These are phyloP conservation scores for Syngnathus floridae DNA, from an alignment of 2,113 vertebrate genomes.

Conservation along the genomic window DNA sequence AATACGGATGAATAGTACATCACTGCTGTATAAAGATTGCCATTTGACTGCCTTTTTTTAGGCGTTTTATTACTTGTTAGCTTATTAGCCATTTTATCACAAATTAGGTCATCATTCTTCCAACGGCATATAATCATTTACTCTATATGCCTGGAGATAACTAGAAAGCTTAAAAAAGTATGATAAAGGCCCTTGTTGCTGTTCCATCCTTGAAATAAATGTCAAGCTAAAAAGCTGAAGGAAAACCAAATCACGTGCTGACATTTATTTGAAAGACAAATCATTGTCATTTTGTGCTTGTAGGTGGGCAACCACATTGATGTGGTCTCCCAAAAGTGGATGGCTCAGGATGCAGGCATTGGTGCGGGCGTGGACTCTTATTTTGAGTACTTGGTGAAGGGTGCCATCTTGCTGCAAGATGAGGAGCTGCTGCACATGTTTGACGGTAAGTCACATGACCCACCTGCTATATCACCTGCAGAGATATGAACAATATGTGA, in stretches of 20 bases:
- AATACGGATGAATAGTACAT: too few relatives aligned
- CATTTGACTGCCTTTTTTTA: too few relatives aligned
- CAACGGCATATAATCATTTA: too few relatives aligned
- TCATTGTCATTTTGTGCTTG: neutral
- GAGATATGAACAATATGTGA: neutral
- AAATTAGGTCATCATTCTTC: too few relatives aligned
- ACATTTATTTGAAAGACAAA: neutral
- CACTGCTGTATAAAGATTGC: too few relatives aligned
- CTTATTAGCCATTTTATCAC: too few relatives aligned
- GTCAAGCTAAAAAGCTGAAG: neutral
- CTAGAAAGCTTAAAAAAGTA: too few relatives aligned
- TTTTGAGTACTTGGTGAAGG: slow-evolving; percentile 96
- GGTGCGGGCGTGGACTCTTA: slow-evolving; percentile 96
- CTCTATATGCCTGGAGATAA: too few relatives aligned
- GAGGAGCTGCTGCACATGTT: slow-evolving; percentile 90
- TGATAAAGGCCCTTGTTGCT: neutral
- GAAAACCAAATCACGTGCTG: neutral
- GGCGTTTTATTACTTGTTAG: too few relatives aligned
- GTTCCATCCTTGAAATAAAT: neutral
- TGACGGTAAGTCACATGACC: slow-evolving; percentile 64
- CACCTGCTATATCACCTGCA: neutral
- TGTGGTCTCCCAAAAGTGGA: slow-evolving; percentile 90
- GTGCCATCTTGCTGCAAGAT: slow-evolving; percentile 91
- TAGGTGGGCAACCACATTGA: slow-evolving; percentile 98
- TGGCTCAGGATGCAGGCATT: slow-evolving; percentile 94